Conservation (phyloP, 2,113 vertebrate species). For the Vireo altiloquus region DNA sequence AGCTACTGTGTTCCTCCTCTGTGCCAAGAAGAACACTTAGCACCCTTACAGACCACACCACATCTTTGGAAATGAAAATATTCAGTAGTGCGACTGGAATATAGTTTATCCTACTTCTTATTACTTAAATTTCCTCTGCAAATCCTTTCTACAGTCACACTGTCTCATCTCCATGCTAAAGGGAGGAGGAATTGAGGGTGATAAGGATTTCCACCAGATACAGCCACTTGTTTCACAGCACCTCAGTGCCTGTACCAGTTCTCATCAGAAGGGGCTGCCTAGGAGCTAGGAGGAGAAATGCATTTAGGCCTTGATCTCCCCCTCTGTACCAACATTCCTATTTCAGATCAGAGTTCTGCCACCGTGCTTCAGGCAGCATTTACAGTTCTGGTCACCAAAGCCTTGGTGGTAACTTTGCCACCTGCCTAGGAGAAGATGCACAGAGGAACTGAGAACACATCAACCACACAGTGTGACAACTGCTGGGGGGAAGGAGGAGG, state of each 20-base stretch:
- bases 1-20: background rate
- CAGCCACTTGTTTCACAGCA: background rate
- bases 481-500: background rate
- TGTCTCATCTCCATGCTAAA: background rate
- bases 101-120: background rate
- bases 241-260: background rate
- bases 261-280: background rate
- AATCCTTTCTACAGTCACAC: background rate
- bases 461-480: fast-evolving
- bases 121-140: background rate
- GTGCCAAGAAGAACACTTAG: background rate
- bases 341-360: background rate
- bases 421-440: background rate
- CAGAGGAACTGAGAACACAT: background rate
- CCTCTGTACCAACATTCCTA: background rate
- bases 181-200: background rate
- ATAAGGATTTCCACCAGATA: background rate
- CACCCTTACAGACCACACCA: background rate
- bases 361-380: background rate
- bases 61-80: background rate
- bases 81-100: background rate
- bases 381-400: background rate
- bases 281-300: background rate
- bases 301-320: background rate
- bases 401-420: background rate